A percentile compares a stretch with the other conserved stretches of the same genome.
These are phyloP conservation scores for Chrysolina oricalcia DNA, from an alignment of 2,888 invertebrate genomes.

Conservation along the genomic window DNA sequence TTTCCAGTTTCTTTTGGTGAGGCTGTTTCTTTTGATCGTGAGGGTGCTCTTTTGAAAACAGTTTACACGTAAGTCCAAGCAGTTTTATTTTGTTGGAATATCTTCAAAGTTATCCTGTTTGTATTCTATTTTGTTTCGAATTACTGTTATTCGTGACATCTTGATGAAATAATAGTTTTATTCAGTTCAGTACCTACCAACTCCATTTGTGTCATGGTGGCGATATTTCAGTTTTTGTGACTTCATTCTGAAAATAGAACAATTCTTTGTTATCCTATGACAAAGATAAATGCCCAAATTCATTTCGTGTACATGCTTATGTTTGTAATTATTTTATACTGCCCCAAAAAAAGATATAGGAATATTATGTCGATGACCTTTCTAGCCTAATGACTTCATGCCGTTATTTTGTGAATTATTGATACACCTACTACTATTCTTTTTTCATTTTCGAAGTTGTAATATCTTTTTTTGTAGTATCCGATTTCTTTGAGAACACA, in stretches of 20 bases:
- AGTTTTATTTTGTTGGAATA: conserved; percentile 4
- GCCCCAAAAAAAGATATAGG: neutral
- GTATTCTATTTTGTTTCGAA: neutral
- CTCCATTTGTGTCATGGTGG: conserved; percentile 46
- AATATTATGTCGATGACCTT: conserved; percentile 62
- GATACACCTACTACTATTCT: conserved; percentile 30
- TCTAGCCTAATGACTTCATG: conserved; percentile 53
- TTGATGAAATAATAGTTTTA: neutral
- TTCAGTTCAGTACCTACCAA: neutral
- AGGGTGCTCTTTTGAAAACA: conserved; percentile 71
- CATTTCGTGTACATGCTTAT: neutral
- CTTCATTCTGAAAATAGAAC: neutral
- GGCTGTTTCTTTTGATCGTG: conserved; percentile 67
- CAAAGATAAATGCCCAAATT: neutral
- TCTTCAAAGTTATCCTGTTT: neutral
- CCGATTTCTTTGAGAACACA: no score
- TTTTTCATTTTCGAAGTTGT: conserved; percentile 22
- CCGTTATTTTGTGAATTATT: conserved; percentile 27
- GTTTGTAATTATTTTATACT: conserved; percentile 1
- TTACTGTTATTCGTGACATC: neutral
- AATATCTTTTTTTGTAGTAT: neutral
- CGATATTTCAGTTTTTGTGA: conserved; percentile 6
- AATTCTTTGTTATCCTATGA: neutral
- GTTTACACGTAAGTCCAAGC: conserved; percentile 70
- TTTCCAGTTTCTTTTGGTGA: conserved; percentile 61